Evolutionary conservation across 92 coral and sea anemone species (phyloP), one percentile per base, ranked within the genome.

Genomic region (Micromussa lordhowensis): DNA sequence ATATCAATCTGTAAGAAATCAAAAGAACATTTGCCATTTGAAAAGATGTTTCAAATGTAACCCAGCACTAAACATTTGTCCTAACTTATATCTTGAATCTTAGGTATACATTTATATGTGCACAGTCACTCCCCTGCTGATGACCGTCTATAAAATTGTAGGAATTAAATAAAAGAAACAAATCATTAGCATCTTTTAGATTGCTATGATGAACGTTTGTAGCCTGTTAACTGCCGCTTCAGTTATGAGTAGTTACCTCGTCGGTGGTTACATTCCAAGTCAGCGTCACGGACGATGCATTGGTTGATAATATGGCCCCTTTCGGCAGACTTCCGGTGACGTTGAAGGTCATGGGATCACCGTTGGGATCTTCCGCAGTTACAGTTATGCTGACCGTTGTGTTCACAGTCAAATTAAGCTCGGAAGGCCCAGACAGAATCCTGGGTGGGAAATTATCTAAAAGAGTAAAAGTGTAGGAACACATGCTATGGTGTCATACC

Each of bases 311-410:
- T 28, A 3, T 1, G 22, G 88, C 87, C 7, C 72, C 82, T 24
- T 14, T 53, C 19, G 91, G 91, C n/a, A 71, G 58, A 51, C 49
- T 70, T n/a, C 91, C 91, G 35, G 40, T 36, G 4, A 88, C 91
- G n/a, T 15, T 82, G 68, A 88, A 72, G 26, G 40, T 48, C 59
- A 93, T 26, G 44, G 68, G 19, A 70, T 93, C 94, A 48, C 85
- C 88, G 55, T 93, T 88, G 16, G 87, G 85, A 78, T 93, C 96
- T 13, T 63, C 77, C 22, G 94, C 96, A 12, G 53, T 32, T 1
- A 93, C 71, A 51, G 78, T 79, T 51, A 87, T 15, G 24, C 53
- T 55, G 32, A 69, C 75, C 26, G 85, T 81, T 81, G 89, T 74
- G 86, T 90, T 89, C 38, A 93, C 81, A 36, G 91, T 90, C 44